phyloP scores from a whole-genome alignment of 2,797 vertebrate species.

The Centropyge bicolor region DNA sequence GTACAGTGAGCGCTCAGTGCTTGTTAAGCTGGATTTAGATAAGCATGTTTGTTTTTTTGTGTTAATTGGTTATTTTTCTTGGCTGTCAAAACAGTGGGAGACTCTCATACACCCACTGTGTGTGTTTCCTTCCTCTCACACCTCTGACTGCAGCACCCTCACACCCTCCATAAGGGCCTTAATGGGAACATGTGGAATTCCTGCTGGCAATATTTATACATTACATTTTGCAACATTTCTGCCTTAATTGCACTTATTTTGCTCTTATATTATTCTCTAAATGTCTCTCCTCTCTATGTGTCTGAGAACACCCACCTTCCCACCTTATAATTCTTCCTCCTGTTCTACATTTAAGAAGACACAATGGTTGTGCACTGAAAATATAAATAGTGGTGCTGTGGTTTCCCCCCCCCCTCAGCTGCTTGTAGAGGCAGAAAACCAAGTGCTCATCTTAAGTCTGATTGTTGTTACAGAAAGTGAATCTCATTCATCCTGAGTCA shows the following conservation, averaged over 20 bases:
- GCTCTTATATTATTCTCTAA: no score
- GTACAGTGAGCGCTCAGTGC: background rate
- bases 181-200: background rate
- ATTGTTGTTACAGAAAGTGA: constrained; percentile 63
- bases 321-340: background rate
- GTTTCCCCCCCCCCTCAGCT: constrained; percentile 27
- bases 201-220: background rate
- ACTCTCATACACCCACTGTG: constrained; percentile 2
- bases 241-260: background rate
- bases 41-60: constrained; percentile 9
- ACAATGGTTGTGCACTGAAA: constrained; percentile 43
- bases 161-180: background rate
- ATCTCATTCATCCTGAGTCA: constrained; percentile 56
- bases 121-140: constrained; percentile 21
- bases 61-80: constrained; percentile 1
- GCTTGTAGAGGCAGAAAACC: constrained; percentile 48
- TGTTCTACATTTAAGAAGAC: constrained; percentile 36
- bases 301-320: constrained; percentile 23
- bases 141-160: constrained; percentile 8
- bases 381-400: constrained; percentile 35
- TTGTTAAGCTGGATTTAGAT: background rate
- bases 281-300: background rate
- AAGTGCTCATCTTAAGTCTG: constrained; percentile 41
- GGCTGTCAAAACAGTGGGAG: constrained; percentile 16
- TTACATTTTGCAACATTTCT: background rate